These are phyloP conservation scores for Himalopsyche anomala DNA, from an alignment of 2,888 invertebrate species.

Conservation along the genomic window DNA sequence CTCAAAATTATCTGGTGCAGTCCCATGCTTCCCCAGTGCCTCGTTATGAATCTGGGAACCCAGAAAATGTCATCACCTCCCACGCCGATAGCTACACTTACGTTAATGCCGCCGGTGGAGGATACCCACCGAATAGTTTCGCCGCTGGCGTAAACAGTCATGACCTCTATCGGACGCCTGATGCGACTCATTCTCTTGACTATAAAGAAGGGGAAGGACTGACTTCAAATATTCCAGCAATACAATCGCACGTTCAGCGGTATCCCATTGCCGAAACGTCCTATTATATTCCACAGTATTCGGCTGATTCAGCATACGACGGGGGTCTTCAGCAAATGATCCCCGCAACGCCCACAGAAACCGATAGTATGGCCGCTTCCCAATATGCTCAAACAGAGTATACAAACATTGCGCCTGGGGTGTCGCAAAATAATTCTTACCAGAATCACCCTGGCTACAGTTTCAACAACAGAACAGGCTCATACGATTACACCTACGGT, in stretches of 20 bases:
- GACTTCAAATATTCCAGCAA: constrained; percentile 48
- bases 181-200: not conserved
- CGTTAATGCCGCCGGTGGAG: not conserved
- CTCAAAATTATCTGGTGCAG: not conserved
- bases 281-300: constrained; percentile 47
- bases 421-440: constrained; percentile 64
- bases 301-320: not conserved
- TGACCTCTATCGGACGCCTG: not conserved
- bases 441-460: constrained; percentile 81
- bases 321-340: not conserved
- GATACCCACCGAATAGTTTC: not conserved
- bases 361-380: constrained; percentile 42
- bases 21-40: not conserved
- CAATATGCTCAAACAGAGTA: constrained; percentile 48
- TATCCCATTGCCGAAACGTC: constrained; percentile 24
- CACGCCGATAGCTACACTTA: not conserved
- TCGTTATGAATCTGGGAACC: not conserved
- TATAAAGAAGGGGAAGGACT: not conserved
- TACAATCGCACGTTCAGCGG: constrained; percentile 62
- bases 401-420: constrained; percentile 57
- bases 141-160: not conserved
- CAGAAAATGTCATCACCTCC: not conserved
- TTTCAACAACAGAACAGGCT: constrained; percentile 77
- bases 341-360: not conserved
- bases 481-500: constrained; percentile 80